Evolutionary conservation across 2,797 vertebrate genomes (phyloP), one percentile per base, ranked within the genome.

Genomic region (Pogonophryne albipinna): DNA sequence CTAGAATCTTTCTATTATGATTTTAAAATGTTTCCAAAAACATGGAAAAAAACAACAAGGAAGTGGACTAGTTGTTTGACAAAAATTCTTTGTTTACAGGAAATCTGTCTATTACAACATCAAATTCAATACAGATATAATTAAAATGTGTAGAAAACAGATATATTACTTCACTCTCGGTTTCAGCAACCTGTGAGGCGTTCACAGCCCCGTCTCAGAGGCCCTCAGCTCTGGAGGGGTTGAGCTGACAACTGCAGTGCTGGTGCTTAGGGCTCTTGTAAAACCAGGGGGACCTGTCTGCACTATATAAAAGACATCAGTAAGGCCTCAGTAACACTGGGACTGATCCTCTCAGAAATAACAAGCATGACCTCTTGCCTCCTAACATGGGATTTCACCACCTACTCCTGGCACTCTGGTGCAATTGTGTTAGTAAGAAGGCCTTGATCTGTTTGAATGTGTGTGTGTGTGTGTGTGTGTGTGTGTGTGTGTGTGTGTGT

Each of bases 201-300:
- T 74, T 82, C 65, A 12, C 17, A 12, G 15, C 59, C 47, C 41
- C 1, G n/a, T 46, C 66, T 70, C 60, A 72, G 78, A 82, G 66
- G 79, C 64, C 73, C 78, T 17, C 20, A 20, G 71, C 64, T 66
- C 62, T 68, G 64, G 27, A 78, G 73, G 74, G 58, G 61, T 60
- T 79, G 65, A 80, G 73, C 78, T 87, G 84, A 84, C 50, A 77
- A 82, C 70, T 83, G 59, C 72, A 67, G 83, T 70, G 59, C 61
- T 66, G 71, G 72, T 74, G 85, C 67, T 80, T 31, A 57, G 74
- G 68, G 79, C 65, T 74, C 87, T 84, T 91, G 84, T 91, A 84
- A 90, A 92, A 90, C 86, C 79, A 80, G 78, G 71, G 84, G 79
- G 80, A 84, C 80, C 85, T 91, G 85, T 93, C 88, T 88, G 78